Conservation (phyloP, 2,888 invertebrate species). For the Synanthedon vespiformis region DNA sequence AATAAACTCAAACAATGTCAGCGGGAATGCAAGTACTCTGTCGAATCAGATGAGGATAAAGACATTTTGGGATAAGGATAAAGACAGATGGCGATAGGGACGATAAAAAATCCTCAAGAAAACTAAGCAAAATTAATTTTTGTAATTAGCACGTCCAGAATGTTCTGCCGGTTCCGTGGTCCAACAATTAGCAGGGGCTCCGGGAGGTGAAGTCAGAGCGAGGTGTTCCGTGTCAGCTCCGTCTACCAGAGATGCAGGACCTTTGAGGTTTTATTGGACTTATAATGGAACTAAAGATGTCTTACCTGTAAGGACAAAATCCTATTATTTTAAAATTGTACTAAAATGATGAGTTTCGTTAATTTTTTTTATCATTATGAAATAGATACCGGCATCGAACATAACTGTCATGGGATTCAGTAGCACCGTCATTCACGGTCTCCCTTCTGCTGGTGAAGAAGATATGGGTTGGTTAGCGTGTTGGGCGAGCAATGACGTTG, state of each 20-base stretch:
- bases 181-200: constrained; percentile 78
- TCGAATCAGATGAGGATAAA: too few species aligned
- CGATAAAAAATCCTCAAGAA: not conserved
- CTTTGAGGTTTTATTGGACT: constrained; percentile 85
- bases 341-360: not conserved
- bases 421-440: constrained; percentile 72
- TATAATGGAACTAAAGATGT: constrained; percentile 84
- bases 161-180: constrained; percentile 80
- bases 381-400: constrained; percentile 66
- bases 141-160: constrained; percentile 76
- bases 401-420: constrained; percentile 63
- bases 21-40: too few species aligned
- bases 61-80: too few species aligned
- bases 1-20: too few species aligned
- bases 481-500: constrained; percentile 88
- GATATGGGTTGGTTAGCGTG: constrained; percentile 88
- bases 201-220: constrained; percentile 78
- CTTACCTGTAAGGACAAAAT: constrained; percentile 66
- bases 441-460: constrained; percentile 59
- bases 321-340: too few species aligned
- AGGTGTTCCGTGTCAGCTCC: constrained; percentile 87
- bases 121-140: constrained; percentile 2
- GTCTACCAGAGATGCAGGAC: constrained; percentile 72
- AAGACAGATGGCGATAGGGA: not conserved
- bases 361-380: constrained; percentile 1